Percentiles rank a stretch among this genome's conserved stretches.
Conservation (phyloP, 2,888 invertebrate genomes). For the Altica lythri region DNA sequence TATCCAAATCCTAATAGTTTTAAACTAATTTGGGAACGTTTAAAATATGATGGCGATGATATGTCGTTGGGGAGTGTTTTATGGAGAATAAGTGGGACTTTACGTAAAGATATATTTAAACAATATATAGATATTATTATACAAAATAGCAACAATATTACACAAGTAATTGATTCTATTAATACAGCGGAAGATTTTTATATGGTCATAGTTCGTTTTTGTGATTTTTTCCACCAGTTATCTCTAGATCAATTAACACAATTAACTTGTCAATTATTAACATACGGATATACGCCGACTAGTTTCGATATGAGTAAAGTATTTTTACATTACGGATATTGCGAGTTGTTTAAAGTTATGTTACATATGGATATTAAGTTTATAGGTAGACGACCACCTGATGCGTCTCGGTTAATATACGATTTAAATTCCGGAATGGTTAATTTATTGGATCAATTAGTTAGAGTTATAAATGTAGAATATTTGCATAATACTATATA, state of each 20-base stretch:
- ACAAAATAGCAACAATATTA: conserved; percentile 38
- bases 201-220: conserved; percentile 32
- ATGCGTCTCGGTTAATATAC: conserved; percentile 37
- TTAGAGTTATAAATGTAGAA: conserved; percentile 29
- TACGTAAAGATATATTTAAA: conserved; percentile 33
- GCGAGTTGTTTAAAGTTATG: conserved; percentile 39
- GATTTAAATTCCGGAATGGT: conserved; percentile 28
- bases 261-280: conserved; percentile 34
- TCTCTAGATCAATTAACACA: conserved; percentile 34
- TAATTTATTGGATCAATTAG: conserved; percentile 30
- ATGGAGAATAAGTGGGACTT: conserved; percentile 35
- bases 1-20: conserved; percentile 39
- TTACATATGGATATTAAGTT: conserved; percentile 42
- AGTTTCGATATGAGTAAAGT: conserved; percentile 38
- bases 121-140: conserved; percentile 40
- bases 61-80: conserved; percentile 35
- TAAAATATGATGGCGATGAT: conserved; percentile 38
- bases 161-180: conserved; percentile 36
- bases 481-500: conserved; percentile 36
- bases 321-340: conserved; percentile 39
- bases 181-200: conserved; percentile 37
- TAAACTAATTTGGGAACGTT: conserved; percentile 39
- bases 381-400: conserved; percentile 28
- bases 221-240: conserved; percentile 32
- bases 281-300: conserved; percentile 32